A percentile compares a stretch with the other conserved stretches of the same genome.
phyloP scores from a whole-genome alignment of 2,113 vertebrate genomes.

The Eretmochelys imbricata region DNA sequence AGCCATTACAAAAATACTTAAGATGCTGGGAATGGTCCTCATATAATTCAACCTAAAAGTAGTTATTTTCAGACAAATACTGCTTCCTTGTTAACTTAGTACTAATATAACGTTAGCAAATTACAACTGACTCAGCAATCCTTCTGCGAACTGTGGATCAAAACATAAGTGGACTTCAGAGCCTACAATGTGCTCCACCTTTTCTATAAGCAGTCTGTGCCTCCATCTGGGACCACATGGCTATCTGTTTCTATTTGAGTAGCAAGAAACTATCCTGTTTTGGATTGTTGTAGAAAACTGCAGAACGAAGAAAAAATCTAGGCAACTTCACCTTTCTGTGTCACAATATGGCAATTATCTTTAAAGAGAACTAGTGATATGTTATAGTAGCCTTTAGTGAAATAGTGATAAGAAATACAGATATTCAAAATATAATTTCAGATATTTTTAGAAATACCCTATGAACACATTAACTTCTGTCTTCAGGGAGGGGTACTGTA shows the following conservation, averaged over 20 bases:
- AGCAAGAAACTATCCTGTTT: neutral
- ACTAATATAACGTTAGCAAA: slow-evolving; percentile 18
- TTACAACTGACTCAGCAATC: slow-evolving; percentile 24
- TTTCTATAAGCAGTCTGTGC: neutral
- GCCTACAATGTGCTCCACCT: neutral
- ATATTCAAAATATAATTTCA: neutral
- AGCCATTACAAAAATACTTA: slow-evolving; percentile 18
- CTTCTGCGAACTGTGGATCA: neutral
- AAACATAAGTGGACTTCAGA: neutral
- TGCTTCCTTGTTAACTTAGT: slow-evolving; percentile 13
- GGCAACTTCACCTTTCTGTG: neutral
- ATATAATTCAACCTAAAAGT: slow-evolving; percentile 19
- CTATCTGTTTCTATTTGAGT: slow-evolving; percentile 6
- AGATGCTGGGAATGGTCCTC: slow-evolving; percentile 15
- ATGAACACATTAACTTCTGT: rapidly evolving
- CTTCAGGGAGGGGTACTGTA: neutral
- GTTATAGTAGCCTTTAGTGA: neutral
- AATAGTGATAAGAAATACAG: neutral
- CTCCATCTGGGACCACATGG: neutral
- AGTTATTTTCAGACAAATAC: slow-evolving; percentile 7
- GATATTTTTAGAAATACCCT: neutral
- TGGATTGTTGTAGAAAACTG: neutral
- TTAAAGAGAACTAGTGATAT: neutral
- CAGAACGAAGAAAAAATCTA: neutral
- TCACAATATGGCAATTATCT: rapidly evolving